Base-by-base conservation (phyloP, 2,113 vertebrate genomes). In the Trogon melanurus region DNA sequence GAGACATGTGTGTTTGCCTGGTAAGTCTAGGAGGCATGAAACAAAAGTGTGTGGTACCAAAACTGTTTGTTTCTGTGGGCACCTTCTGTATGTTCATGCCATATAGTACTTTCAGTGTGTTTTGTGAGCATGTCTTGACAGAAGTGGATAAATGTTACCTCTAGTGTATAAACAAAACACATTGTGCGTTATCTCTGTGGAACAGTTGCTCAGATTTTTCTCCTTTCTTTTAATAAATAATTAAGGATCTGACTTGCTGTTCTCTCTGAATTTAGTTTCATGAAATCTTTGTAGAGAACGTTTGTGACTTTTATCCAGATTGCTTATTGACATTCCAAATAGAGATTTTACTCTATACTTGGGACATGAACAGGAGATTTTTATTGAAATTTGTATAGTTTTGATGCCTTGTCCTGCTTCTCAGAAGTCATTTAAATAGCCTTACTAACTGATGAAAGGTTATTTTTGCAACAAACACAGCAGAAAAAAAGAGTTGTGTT, bases 211-310 rank as follows among this genome's bases (percentile, higher is more conserved):
- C 32, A 30, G 27, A 74, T 71, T 83, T 88, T 88, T 80, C 53
- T 88, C 47, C 19, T 88, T 74, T 66, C 22, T 69, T 92, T 83
- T 30, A 93, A 51, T 84, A 90, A 88, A 80, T 80, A 94, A 67
- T 71, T 94, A 93, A 80, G 45, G 25, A 21, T 62, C 36, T 61
- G 79, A 41, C 53, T 95, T 86, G 18, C 44, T 88, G 27, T 51
- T 96, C 17, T 62, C 10, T 84, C 44, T 64, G 79, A 92, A 85
- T 89, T 95, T 83, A 80, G 21, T 84, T 96, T 91, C 25, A 50
- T 53, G 15, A 75, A 78, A 71, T 60, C 72, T 90, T 96, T 83
- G 73, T 83, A 30, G 1, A 13, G 64, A 80, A 34, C 1, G 2
- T 53, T 74, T 67, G 41, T 81, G 79, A 50, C 16, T 87, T 91